Base-by-base conservation (phyloP, 1,140 invertebrate species). In the Drosophila prosaltans region DNA sequence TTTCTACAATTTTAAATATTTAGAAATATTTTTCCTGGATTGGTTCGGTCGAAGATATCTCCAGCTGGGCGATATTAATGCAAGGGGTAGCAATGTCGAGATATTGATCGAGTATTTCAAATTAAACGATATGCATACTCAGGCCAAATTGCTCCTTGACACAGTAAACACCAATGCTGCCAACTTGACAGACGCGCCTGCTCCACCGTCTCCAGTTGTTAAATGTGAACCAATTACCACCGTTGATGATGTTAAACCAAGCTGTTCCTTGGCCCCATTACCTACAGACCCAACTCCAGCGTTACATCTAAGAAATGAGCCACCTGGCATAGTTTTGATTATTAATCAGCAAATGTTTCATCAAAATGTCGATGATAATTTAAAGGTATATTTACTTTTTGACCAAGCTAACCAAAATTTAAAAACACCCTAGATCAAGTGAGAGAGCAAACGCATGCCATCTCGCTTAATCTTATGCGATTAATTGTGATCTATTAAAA, bases 331-430 rank as follows among this genome's bases (percentile, higher is more conserved):
- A 45, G 32, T 84, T 8, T 41, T 92, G 3, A 92, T 92, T 1
- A 91, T 92, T 16, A 92, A 91, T 70, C 91, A 92, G 43, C 66
- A 70, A 10, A 21, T n/a, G 2, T 92, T 92, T 39, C 72, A 90
- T 69, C 57, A 54, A 10, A 2, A 90, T 10, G 81, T 72, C 11
- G 45, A 8, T 40, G 51, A 63, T 1, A 60, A 72, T 28, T 10
- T 74, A 0, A 32, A 21, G 21, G 84, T 89, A 51, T 58, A 26
- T 64, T 0, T 41, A n/a, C 6, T 21, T 30, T 30, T 4, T 30
- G 2, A 30, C 28, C 16, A 16, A 16, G 16, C 16, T 30, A 30
- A 30, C 28, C 28, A 30, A 30, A 30, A 30, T 4, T 30, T 30
- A 30, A 30, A 30, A 30, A 30, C 4, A 30, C 28, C 2, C 28